phyloP scores from a whole-genome alignment of 2,888 invertebrate species.

The Hyposoter didymator region DNA sequence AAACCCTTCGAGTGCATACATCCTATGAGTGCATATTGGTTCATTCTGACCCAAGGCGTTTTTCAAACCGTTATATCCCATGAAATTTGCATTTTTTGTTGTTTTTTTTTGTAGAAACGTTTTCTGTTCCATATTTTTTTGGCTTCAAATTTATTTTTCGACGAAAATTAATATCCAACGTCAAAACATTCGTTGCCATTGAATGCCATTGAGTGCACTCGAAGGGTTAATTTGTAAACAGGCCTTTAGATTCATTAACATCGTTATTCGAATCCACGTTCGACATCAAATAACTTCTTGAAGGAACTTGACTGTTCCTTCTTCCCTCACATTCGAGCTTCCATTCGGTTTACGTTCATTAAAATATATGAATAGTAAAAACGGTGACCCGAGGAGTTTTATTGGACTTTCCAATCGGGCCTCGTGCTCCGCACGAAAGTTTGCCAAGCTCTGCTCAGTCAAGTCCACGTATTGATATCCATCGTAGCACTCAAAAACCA shows the following conservation, averaged over 20 bases:
- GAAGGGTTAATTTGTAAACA: neutral
- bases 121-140: too few species aligned
- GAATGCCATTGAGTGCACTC: too few species aligned
- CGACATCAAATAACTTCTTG: neutral
- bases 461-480: slow-evolving; percentile 6
- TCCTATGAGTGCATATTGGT: too few species aligned
- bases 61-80: too few species aligned
- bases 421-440: neutral
- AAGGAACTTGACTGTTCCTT: neutral
- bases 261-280: neutral
- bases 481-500: slow-evolving; percentile 8
- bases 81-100: too few species aligned
- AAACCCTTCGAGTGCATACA: too few species aligned
- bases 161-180: too few species aligned
- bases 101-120: too few species aligned
- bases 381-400: neutral
- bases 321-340: neutral
- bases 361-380: slow-evolving; percentile 15
- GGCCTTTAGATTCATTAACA: neutral
- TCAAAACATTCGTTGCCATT: too few species aligned
- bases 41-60: too few species aligned
- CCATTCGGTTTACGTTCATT: neutral
- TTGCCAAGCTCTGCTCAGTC: neutral
- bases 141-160: too few species aligned
- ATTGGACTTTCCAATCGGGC: slow-evolving; percentile 2